phyloP scores from a whole-genome alignment of 2,113 vertebrate species.

The Paratilapia polleni region DNA sequence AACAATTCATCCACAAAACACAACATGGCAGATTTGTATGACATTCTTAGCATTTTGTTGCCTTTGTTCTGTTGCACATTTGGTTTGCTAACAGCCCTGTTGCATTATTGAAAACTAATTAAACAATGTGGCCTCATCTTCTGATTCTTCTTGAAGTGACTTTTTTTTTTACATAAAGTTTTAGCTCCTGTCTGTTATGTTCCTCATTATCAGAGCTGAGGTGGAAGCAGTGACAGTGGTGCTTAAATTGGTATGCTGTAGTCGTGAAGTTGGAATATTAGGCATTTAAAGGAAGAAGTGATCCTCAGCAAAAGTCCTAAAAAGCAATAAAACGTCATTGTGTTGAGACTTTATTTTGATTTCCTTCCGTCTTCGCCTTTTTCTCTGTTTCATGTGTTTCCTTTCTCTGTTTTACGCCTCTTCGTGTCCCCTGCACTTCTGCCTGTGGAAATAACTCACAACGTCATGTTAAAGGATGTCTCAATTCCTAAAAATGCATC shows the following conservation, averaged over 20 bases:
- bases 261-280: background rate
- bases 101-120: background rate
- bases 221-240: background rate
- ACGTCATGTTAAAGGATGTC: background rate
- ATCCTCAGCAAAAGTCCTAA: background rate
- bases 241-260: background rate
- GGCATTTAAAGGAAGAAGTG: background rate
- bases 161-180: background rate
- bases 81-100: constrained; percentile 30
- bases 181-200: background rate
- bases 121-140: background rate
- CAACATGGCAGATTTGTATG: constrained; percentile 49
- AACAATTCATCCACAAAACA: constrained; percentile 41
- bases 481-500: background rate
- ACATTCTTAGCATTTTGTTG: constrained; percentile 23
- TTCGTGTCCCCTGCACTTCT: background rate
- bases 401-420: background rate
- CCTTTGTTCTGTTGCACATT: constrained; percentile 44
- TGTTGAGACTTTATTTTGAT: background rate
- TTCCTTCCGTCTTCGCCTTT: background rate
- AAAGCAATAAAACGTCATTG: background rate
- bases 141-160: background rate
- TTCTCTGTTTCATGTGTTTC: background rate
- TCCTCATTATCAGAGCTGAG: background rate
- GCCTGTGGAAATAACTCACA: background rate